Evolutionary conservation across 2,797 vertebrate species (phyloP), one percentile per base, ranked within the genome.

Genomic region (Saxicola maurus): DNA sequence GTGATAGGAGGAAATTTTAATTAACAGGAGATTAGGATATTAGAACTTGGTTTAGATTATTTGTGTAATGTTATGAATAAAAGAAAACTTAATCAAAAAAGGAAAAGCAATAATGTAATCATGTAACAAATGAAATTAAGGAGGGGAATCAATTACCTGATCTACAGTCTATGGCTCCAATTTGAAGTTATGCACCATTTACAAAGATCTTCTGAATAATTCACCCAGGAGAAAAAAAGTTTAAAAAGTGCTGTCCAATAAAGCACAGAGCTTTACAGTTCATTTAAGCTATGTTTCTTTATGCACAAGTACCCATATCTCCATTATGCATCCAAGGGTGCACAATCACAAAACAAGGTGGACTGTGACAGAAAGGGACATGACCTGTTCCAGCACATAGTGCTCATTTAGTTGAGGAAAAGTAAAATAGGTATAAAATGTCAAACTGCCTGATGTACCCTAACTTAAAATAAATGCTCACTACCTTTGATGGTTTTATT

Each of bases 281-380:
- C 95, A 95, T 96, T 95, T 96, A 92, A 86, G 46, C 59, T 51
- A 73, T 87, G 87, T 87, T 94, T 95, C 92, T 95, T 94, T 93
- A 94, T 89, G 95, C 92, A 92, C 93, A 96, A 91, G 84, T 90
- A 69, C 71, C 53, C 92, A 65, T 93, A 78, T 56, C 91, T 91
- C 86, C 89, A 85, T 95, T 91, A 94, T 49, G 65, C 65, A 96
- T 79, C 56, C 90, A 95, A 92, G 89, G 86, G 82, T 94, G 86
- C 57, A 67, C 66, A 82, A 85, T 95, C 91, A 88, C 91, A 92
- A 95, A 95, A 96, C 82, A 96, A 94, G 87, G 95, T 94, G 91
- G 91, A 95, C 87, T 95, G 88, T 95, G 91, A 95, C 93, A 90
- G 89, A 89, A 95, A 80, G 89, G 92, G 91, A 94, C 86, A 88